Conservation (phyloP, 2,888 invertebrate species). For the Oithona nana region DNA sequence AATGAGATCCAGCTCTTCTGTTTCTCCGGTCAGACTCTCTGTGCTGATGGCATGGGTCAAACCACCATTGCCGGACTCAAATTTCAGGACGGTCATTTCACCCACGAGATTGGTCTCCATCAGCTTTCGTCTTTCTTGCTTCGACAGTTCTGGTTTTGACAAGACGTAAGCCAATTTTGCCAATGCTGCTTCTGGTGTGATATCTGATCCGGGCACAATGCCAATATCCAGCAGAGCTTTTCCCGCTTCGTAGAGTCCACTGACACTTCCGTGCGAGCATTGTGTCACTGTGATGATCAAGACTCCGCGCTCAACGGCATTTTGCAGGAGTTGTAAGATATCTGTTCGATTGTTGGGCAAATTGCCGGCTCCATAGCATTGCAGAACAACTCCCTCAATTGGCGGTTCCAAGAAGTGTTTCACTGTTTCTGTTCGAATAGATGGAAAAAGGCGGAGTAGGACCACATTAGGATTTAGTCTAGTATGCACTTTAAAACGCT, state of each 20-base stretch:
- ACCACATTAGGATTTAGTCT: slow-evolving; percentile 65
- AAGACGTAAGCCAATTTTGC: slow-evolving; percentile 76
- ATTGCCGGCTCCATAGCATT: slow-evolving; percentile 85
- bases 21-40: background rate
- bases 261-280: slow-evolving; percentile 47
- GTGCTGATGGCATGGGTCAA: background rate
- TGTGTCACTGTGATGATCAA: slow-evolving; percentile 69
- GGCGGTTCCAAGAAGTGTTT: slow-evolving; percentile 42
- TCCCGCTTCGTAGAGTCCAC: slow-evolving; percentile 63
- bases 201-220: slow-evolving; percentile 58
- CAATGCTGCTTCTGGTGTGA: slow-evolving; percentile 85
- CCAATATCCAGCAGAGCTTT: slow-evolving; percentile 47
- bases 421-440: slow-evolving; percentile 57
- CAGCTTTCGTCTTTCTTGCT: slow-evolving; percentile 23
- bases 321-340: slow-evolving; percentile 46
- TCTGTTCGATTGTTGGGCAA: slow-evolving; percentile 67
- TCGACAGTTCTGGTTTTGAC: slow-evolving; percentile 35
- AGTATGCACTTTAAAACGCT: slow-evolving; percentile 38
- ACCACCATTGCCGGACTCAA: background rate
- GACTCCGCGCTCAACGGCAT: slow-evolving; percentile 53
- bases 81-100: slow-evolving; percentile 25
- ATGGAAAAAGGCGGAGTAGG: slow-evolving; percentile 68
- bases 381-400: slow-evolving; percentile 61
- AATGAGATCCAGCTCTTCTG: slow-evolving; percentile 2
- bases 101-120: slow-evolving; percentile 27